Evolutionary conservation across 2,888 invertebrate species (phyloP).

Genomic region (Pimpla rufipes): DNA sequence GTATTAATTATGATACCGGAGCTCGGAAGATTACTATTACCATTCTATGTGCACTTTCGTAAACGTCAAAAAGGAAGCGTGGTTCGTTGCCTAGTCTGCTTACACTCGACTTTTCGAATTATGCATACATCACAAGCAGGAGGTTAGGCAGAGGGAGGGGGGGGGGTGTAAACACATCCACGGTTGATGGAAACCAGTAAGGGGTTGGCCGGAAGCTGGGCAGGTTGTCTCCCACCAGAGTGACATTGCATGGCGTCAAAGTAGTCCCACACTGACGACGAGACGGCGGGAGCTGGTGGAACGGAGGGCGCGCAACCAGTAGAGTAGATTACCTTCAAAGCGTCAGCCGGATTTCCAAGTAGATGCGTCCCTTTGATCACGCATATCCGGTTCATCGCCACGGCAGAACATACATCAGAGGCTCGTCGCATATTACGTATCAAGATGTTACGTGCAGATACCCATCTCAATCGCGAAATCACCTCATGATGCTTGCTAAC

Average conservation of each 20-base stretch:
- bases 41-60: not conserved
- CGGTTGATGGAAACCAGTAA: not conserved
- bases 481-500: constrained; percentile 13
- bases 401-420: constrained; percentile 41
- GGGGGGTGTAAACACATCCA: constrained; percentile 1
- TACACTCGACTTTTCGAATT: not conserved
- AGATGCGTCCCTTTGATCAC: constrained; percentile 75
- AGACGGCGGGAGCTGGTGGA: constrained; percentile 1
- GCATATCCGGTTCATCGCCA: constrained; percentile 45
- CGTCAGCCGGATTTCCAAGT: constrained; percentile 71
- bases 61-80: not conserved
- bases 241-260: constrained; percentile 34
- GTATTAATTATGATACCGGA: not conserved
- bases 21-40: not conserved
- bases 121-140: constrained; percentile 8
- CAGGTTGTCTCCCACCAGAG: not conserved
- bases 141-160: too few species aligned
- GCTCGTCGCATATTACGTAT: constrained; percentile 36
- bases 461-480: not conserved
- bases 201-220: constrained; percentile 2
- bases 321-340: constrained; percentile 70
- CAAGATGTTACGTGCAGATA: constrained; percentile 33
- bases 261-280: constrained; percentile 24
- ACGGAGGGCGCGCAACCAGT: constrained; percentile 15
- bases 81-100: not conserved